Base-by-base conservation (phyloP, 2,888 invertebrate species). In the Drosophila kanekoi region DNA sequence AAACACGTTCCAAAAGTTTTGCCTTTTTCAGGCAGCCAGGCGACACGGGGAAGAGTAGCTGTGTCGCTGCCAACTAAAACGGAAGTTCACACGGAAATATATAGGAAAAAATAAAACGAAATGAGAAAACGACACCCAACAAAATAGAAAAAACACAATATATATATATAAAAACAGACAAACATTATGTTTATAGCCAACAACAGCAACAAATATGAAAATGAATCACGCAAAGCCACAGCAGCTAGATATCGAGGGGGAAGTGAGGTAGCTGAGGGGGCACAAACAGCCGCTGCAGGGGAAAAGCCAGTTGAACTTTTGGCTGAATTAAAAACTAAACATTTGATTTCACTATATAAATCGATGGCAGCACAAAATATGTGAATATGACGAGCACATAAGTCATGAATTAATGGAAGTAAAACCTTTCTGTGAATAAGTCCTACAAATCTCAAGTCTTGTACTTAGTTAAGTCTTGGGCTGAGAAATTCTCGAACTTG, bases 41-140 rank as follows among this genome's bases (percentile, higher is more conserved):
- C n/a, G 28, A 28, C 28, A 28, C 40, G 43, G 66, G 18, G 16
- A 33, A 54, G 5, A 33, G 33, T 13, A 16, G 33, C 52, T 23
- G 28, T 23, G 28, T 28, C 16, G 41, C 28, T 4, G 52, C 38
- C 76, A 74, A 61, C 66, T 23, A 77, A 86, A 90, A 79, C 89
- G 90, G 89, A 89, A 90, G 88, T 90, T 89, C 90, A 88, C 90
- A 90, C 90, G 90, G 90, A 89, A 90, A 89, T 87, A 81, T 85
- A 78, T 74, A 79, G 66, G 64, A 59, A 81, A 77, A 79, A 64
- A 77, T 63, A 69, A 72, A 66, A 65, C 56, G 71, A 63, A 73
- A 69, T 58, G 71, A 63, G 64, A 58, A 58, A 74, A 61, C 72
- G 72, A 77, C 72, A 71, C 54, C 59, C 70, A 44, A 40, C 48